Percentiles rank a stretch among this genome's conserved stretches.
These are phyloP conservation scores for Steatocranus sp. DNA, from an alignment of 2,797 vertebrate species.

Conservation along the genomic window DNA sequence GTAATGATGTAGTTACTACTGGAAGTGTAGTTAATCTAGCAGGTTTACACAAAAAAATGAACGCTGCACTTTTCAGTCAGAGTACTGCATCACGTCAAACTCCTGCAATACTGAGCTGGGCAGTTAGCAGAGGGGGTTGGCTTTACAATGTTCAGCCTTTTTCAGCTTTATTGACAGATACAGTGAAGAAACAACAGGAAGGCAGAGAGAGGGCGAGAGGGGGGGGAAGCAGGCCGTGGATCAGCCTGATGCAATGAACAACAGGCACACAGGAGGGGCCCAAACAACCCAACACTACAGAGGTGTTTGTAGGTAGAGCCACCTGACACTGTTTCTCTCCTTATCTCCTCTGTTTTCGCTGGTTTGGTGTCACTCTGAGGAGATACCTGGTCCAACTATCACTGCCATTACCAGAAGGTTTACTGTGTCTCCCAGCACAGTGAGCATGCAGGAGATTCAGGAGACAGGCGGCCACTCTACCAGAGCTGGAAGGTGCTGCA, in stretches of 20 bases:
- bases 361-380: fast-evolving
- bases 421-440: background rate
- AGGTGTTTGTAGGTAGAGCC: background rate
- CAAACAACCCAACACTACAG: fast-evolving
- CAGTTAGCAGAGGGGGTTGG: background rate
- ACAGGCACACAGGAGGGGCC: background rate
- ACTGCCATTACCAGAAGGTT: background rate
- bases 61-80: fast-evolving
- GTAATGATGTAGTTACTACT: background rate
- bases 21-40: background rate
- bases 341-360: fast-evolving
- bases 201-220: background rate
- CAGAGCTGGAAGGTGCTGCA: background rate
- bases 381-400: fast-evolving
- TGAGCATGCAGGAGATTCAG: background rate
- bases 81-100: background rate
- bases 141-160: fast-evolving
- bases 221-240: fast-evolving
- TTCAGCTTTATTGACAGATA: background rate
- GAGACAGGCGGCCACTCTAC: background rate
- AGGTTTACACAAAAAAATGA: fast-evolving
- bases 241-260: background rate
- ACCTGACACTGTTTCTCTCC: background rate
- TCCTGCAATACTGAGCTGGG: background rate
- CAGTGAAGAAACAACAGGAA: background rate